Evolutionary conservation across 2,888 invertebrate species (phyloP), one percentile per base, ranked within the genome.

Genomic region (Idaea aversata): DNA sequence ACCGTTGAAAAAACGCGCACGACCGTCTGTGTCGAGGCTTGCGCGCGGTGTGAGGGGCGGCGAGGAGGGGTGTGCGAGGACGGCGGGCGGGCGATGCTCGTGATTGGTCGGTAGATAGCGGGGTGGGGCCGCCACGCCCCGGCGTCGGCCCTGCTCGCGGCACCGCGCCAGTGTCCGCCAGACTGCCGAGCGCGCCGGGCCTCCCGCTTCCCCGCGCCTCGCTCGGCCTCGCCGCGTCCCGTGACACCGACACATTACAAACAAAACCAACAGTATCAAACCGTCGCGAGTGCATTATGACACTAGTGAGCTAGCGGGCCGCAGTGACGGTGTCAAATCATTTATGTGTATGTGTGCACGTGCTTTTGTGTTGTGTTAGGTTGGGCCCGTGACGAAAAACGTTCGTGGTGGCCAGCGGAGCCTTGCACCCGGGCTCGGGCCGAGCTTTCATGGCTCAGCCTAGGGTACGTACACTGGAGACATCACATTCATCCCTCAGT

Each of bases 391-490:
- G 90, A 89, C 84, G 77, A 84, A 88, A 90, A 92, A 84, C 90
- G 84, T 91, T 90, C 92, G 92, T 90, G 89, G 93, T 93, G 91
- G 93, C 93, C 91, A 93, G 93, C 88, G 93, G 92, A 89, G 90
- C 93, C 86, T 85, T 91, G 88, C 91, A 91, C 91, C 91, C 93
- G 88, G 92, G 89, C 93, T 95, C 95, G 94, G 95, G 95, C 94
- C 95, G 95, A 94, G 95, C 95, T 94, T 95, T 95, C 95, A 97
- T 97, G 97, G 96, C 97, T 95, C 96, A 96, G 95, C 96, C 96
- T 95, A 95, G 96, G 96, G 97, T 96, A 96, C 94, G 96, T 95
- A 91, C 88, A 75, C 72, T 70, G 71, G 71, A 75, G 66, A 34
- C 70, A 67, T 71, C 63, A 66, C 65, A 72, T 69, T 66, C 59